Evolutionary conservation across 1,140 invertebrate species (phyloP), one percentile per base, ranked within the genome.

Genomic region (Adelges cooleyi): DNA sequence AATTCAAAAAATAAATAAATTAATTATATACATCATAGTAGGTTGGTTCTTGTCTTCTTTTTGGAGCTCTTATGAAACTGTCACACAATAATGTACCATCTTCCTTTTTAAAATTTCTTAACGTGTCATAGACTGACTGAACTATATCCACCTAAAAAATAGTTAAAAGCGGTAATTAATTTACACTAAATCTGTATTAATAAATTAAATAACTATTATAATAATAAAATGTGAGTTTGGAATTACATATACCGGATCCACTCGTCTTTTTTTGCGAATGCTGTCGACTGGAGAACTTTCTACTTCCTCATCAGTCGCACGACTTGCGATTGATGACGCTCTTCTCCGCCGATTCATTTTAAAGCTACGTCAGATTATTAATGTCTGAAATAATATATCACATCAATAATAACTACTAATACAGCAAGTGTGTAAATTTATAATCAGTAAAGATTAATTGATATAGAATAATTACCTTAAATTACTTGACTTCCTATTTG

Each of bases 61-160:
- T 96, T 9, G 94, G 93, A 18, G 87, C 92, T 71, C 93, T 77
- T 67, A 98, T 94, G 75, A 97, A 96, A 13, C 90, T 83, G 77
- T 98, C 94, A 78, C 94, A 97, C 6, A 96, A 73, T 67, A 93
- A 76, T 4, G 84, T 80, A 1, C 93, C 92, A 80, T 96, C 92
- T 70, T 94, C 90, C 71, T 92, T 92, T 75, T 94, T 95, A 68
- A 89, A 84, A 72, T 87, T 92, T 65, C 93, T 78, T 65, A 98
- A 85, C 9, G 86, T 85, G 71, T 98, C 93, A 78, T 94, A 95
- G 25, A 96, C 75, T 73, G 93, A 90, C 75, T 95, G 92, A 72
- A 90, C 92, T 67, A 92, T 79, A 75, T 95, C 91, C 70, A 82
- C 81, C 83, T 89, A 74, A 15, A 76, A 77, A 29, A 48, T 18